Base-by-base conservation (phyloP, 2,797 vertebrate genomes). In the Rhincodon typus region DNA sequence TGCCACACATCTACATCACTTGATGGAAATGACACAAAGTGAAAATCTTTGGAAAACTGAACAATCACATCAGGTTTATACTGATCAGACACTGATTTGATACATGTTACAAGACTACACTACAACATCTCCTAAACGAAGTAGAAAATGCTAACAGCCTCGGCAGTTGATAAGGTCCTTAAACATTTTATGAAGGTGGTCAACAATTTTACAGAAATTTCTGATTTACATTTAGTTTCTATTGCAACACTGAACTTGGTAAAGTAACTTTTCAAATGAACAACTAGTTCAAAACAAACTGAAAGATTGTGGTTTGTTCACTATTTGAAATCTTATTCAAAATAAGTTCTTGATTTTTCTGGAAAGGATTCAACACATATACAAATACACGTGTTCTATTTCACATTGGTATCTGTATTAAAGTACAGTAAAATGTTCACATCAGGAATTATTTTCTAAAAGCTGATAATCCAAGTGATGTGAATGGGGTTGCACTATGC, bases 31-130 rank as follows among this genome's bases (percentile, higher is more conserved):
- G 46, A 74, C 46, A 95, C 46, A 91, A 91, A 66, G 27, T 72
- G 42, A 94, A 34, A 57, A 95, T 66, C 53, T 34, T 91, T 91
- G 62, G 57, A 57, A 66, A 91, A 91, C n/a, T 91, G 57, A 91
- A 66, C 88, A 91, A 66, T 77, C 46, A 53, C 46, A 72, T 95
- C 42, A 57, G 46, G 34, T 77, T 46, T 50, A 77, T 4, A 95
- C 34, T 95, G 67, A 23, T 72, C 30, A 72, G 69, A 23, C 27
- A 72, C 67, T 70, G 67, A 34, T 13, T 46, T 94, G 69, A 70
- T 69, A 30, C 34, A 46, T 50, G 42, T 74, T 70, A 38, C 23
- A 72, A 46, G 4, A 72, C 94, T 13, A 17, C 8, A 3, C 21
- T 50, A 42, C 42, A 72, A 46, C 38, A 94, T 72, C 42, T 4